A percentile compares a stretch with the other conserved stretches of the same genome.
Conservation (phyloP, 2,888 invertebrate genomes). For the Trilocha varians region DNA sequence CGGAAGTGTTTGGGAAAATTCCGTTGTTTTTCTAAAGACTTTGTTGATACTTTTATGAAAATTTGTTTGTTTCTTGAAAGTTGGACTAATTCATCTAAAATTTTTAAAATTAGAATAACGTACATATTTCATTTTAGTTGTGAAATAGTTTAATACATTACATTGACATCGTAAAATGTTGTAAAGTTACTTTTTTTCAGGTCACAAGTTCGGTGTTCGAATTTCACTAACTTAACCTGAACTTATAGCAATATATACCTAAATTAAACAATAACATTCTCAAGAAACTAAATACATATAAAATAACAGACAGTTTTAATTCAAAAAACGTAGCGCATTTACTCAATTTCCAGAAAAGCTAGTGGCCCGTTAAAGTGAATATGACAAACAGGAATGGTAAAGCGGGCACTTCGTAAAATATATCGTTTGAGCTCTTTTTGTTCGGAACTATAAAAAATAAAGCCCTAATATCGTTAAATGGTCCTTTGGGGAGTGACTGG, state of each 20-base stretch:
- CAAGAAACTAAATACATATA: background rate
- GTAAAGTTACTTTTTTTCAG: no score
- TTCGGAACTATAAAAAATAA: slow-evolving; percentile 72
- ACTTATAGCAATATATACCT: no score
- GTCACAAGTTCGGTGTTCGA: no score
- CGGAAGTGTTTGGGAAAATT: slow-evolving; percentile 1
- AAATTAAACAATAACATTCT: background rate
- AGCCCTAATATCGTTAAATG: slow-evolving; percentile 72
- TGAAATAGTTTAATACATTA: no score
- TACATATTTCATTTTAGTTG: no score
- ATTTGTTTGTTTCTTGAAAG: no score
- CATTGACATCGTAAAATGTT: no score
- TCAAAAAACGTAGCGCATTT: background rate
- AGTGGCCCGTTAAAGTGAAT: slow-evolving; percentile 27
- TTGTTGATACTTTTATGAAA: background rate
- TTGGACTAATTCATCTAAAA: no score
- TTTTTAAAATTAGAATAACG: no score
- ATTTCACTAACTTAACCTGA: no score
- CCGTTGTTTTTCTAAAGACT: slow-evolving; percentile 1
- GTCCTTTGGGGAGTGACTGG: slow-evolving; percentile 70
- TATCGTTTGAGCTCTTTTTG: slow-evolving; percentile 58
- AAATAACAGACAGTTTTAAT: background rate
- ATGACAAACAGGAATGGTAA: slow-evolving; percentile 41
- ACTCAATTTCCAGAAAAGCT: slow-evolving; percentile 4
- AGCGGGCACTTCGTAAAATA: slow-evolving; percentile 57